These are phyloP conservation scores for Callipepla californica DNA, from an alignment of 2,113 vertebrate species.

Conservation along the genomic window DNA sequence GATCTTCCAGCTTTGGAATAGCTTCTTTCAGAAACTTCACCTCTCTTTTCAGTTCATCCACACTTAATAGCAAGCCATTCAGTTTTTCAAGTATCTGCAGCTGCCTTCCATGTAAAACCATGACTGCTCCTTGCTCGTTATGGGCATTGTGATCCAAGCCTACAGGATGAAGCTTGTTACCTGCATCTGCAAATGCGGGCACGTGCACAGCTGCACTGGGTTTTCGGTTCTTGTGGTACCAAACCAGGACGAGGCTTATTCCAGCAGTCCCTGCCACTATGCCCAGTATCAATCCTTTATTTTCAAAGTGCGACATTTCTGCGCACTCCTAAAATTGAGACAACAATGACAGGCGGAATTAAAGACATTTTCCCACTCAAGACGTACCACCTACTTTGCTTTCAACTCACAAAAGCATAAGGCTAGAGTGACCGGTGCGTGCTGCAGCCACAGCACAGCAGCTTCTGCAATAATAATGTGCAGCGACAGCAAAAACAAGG, in stretches of 20 bases:
- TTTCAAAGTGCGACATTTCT: constrained; percentile 86
- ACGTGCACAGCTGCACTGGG: not conserved
- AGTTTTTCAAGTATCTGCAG: constrained; percentile 89
- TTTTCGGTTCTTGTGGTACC: constrained; percentile 79
- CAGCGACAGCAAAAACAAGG: not conserved
- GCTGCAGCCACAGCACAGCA: not conserved
- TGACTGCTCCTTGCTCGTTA: constrained; percentile 42
- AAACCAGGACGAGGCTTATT: constrained; percentile 83
- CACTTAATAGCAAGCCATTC: constrained; percentile 84
- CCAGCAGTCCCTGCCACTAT: constrained; percentile 90
- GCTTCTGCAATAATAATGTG: not conserved
- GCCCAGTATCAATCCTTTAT: constrained; percentile 86
- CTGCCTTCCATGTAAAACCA: constrained; percentile 78
- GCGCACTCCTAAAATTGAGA: constrained; percentile 71
- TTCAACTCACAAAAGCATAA: not conserved
- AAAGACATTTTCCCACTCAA: not conserved
- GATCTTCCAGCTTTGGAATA: constrained; percentile 86
- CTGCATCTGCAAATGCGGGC: constrained; percentile 13
- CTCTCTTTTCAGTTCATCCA: constrained; percentile 93
- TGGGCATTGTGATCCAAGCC: constrained; percentile 40
- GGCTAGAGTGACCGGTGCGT: accelerated
- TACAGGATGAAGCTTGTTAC: constrained; percentile 16
- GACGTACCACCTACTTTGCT: not conserved
- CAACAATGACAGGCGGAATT: not conserved
- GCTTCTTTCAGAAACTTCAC: constrained; percentile 87